Base-by-base conservation (phyloP, 2,797 vertebrate genomes). In the Clarias pachynema region DNA sequence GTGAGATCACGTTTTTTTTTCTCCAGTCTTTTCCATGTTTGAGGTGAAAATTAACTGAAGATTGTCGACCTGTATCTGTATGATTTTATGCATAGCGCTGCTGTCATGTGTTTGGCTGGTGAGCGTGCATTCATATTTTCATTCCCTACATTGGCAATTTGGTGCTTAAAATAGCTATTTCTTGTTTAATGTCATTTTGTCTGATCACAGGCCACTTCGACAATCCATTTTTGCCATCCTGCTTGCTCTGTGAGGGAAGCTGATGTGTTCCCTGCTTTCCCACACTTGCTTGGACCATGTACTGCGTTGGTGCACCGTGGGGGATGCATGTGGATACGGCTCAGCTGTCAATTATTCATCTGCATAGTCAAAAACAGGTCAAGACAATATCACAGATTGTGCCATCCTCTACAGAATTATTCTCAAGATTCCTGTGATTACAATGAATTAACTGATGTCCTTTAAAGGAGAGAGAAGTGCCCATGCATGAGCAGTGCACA, bases 151-250 rank as follows among this genome's bases (percentile, higher is more conserved):
- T n/a, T 49, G 44, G 24, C 20, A 26, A 49, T 72, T 34, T 72
- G 37, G 12, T 26, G 12, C 70, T 31, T 31, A 29, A 77, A 29
- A 56, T 20, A 26, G 40, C 53, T 29, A 18, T 29, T 57, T 59
- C 56, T 78, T 78, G 31, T 37, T 37, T 14, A 78, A 0, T 60
- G 75, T 24, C 37, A 34, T 80, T 16, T n/a, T 85, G 7, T 82
- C 34, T 79, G 37, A 40, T 73, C 59, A 10, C 26, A 89, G 87
- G 86, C 66, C 69, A 79, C 70, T 56, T 31, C 37, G 40, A 82
- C 79, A 85, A 80, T 68, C 53, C 78, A 87, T 89, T 81, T 85
- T 57, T 79, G 49, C 83, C 57, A 90, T 83, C 65, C 83, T 89
- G 84, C 78, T 81, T 87, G 66, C 85, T 84, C 85, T 81, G 65